Evolutionary conservation across 64 coral and sea anemone genomes (phyloP).

Genomic region (Platygyra sinensis): DNA sequence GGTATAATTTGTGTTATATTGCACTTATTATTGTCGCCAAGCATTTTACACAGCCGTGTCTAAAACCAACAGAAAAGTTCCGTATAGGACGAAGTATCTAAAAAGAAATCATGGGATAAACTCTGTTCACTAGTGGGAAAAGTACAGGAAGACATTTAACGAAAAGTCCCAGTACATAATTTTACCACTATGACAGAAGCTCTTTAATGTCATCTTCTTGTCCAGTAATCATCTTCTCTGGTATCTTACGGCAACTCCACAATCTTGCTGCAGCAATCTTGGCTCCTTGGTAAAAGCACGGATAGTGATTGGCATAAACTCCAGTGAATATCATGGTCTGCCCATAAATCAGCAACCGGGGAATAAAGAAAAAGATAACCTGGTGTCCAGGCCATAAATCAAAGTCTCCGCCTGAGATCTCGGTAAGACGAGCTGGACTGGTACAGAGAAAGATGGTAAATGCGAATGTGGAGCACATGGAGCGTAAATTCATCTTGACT

Average conservation of each 20-base stretch:
- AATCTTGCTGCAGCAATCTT: background rate
- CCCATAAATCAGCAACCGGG: slow-evolving; percentile 1
- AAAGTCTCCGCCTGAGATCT: background rate
- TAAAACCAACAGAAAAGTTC: no score
- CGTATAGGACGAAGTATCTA: no score
- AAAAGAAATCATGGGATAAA: no score
- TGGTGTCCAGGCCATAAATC: background rate
- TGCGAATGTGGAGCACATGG: background rate
- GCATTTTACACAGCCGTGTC: no score
- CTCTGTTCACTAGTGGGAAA: no score
- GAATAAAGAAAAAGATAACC: background rate
- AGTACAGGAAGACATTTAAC: no score
- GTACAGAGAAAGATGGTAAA: background rate
- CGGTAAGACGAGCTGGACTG: background rate
- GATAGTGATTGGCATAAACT: background rate
- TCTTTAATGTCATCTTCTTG: background rate
- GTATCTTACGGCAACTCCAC: background rate
- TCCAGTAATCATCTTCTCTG: background rate
- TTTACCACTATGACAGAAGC: background rate
- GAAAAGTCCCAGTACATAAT: no score
- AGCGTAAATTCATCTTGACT: background rate
- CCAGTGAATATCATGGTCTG: background rate
- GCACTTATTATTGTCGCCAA: no score
- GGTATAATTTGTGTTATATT: no score
- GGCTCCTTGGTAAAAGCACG: background rate